phyloP scores from a whole-genome alignment of 2,113 vertebrate genomes.

The Microtus pennsylvanicus region DNA sequence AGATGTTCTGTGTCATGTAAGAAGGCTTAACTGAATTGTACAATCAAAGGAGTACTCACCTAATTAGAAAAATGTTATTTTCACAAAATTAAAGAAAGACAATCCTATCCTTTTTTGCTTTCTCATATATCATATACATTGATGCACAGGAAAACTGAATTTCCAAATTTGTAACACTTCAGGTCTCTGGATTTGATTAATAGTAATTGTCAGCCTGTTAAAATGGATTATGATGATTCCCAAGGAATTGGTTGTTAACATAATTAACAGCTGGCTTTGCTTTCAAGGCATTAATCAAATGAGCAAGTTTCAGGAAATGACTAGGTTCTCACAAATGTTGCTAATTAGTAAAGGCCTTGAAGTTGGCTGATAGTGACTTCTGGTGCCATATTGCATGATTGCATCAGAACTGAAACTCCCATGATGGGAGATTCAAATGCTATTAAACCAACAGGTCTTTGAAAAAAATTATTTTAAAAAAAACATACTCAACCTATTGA shows the following conservation, averaged over 20 bases:
- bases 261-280: constrained; percentile 82
- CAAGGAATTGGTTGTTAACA: constrained; percentile 78
- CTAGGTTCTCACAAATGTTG: constrained; percentile 75
- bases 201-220: constrained; percentile 78
- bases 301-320: constrained; percentile 78
- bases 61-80: constrained; percentile 2
- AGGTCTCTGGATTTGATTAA: constrained; percentile 70
- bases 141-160: constrained; percentile 40
- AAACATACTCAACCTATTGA: background rate
- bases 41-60: constrained; percentile 41
- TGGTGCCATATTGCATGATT: constrained; percentile 48
- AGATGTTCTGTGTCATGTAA: constrained; percentile 56
- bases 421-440: background rate
- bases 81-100: background rate
- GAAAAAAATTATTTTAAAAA: constrained; percentile 38
- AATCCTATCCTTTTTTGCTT: constrained; percentile 38
- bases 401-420: background rate
- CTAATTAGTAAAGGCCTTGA: constrained; percentile 73
- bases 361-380: constrained; percentile 59
- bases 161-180: constrained; percentile 63
- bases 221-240: constrained; percentile 77
- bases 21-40: background rate
- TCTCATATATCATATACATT: background rate
- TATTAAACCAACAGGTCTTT: constrained; percentile 37
- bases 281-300: constrained; percentile 81